A percentile compares a stretch with the other conserved stretches of the same genome.
phyloP scores from a whole-genome alignment of 2,113 vertebrate species.

The Suricata suricatta region DNA sequence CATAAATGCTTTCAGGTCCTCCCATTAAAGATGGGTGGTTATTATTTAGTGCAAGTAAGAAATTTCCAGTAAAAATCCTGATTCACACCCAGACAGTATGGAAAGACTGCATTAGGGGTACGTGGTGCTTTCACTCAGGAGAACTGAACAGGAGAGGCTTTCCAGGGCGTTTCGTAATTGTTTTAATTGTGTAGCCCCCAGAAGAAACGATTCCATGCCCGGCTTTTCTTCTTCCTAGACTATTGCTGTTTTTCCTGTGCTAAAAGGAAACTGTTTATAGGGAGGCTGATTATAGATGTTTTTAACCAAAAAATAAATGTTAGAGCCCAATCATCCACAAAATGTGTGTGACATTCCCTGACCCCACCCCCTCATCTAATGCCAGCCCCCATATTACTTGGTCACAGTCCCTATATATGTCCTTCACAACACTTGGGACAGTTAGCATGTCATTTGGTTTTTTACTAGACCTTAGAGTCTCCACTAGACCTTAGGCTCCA shows the following conservation, averaged over 20 bases:
- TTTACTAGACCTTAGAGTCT: not conserved
- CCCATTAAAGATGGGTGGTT: not conserved
- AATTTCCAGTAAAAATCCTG: not conserved
- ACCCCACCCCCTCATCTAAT: not conserved
- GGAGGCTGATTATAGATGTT: not conserved
- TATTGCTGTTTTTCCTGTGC: not conserved
- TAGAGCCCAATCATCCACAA: not conserved
- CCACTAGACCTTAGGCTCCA: not conserved
- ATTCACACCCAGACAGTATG: not conserved
- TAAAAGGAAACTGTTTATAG: not conserved
- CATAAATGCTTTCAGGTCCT: not conserved
- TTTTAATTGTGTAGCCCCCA: not conserved
- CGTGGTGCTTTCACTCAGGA: not conserved
- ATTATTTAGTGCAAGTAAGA: not conserved
- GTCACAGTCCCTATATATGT: not conserved
- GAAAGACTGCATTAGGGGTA: not conserved
- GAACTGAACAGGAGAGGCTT: not conserved
- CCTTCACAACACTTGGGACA: not conserved
- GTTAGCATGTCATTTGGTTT: not conserved
- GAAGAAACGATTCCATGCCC: not conserved
- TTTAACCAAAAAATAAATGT: slow-evolving; percentile 8
- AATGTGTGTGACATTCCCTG: not conserved
- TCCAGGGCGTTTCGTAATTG: not conserved
- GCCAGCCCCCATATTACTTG: not conserved
- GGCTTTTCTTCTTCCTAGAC: not conserved